These are phyloP conservation scores for Apodemus sylvaticus DNA, from an alignment of 2,113 vertebrate species.

Conservation along the genomic window DNA sequence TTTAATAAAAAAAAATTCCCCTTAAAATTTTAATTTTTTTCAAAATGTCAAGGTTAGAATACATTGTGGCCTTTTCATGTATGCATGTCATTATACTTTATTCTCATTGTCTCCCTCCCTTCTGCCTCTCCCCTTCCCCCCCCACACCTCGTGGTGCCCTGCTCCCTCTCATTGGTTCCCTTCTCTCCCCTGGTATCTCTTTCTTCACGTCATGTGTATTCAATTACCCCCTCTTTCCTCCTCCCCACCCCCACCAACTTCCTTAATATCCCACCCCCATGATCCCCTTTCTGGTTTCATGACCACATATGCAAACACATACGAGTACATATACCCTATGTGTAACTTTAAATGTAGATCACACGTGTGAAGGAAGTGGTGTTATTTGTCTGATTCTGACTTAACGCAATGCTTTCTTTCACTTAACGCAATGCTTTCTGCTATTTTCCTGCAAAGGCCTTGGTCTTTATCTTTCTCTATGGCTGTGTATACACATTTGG, in stretches of 20 bases:
- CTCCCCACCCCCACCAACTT: too few relatives aligned
- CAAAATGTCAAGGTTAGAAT: neutral
- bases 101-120: neutral
- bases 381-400: neutral
- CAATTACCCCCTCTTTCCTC: neutral
- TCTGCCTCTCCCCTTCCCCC: neutral
- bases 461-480: neutral
- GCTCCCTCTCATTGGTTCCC: neutral
- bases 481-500: neutral
- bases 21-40: neutral
- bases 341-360: neutral
- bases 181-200: neutral
- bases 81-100: neutral
- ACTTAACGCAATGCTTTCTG: neutral
- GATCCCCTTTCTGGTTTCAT: neutral
- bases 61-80: neutral
- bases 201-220: too few relatives aligned
- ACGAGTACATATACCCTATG: neutral
- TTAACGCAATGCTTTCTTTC: neutral
- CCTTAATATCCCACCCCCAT: neutral
- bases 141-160: neutral
- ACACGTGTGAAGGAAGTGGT: neutral
- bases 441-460: neutral
- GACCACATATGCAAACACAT: neutral
- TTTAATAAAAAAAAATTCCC: neutral